Evolutionary conservation across 2,888 invertebrate genomes (phyloP), one percentile per base, ranked within the genome.

Genomic region (Phyto melanocephala): DNA sequence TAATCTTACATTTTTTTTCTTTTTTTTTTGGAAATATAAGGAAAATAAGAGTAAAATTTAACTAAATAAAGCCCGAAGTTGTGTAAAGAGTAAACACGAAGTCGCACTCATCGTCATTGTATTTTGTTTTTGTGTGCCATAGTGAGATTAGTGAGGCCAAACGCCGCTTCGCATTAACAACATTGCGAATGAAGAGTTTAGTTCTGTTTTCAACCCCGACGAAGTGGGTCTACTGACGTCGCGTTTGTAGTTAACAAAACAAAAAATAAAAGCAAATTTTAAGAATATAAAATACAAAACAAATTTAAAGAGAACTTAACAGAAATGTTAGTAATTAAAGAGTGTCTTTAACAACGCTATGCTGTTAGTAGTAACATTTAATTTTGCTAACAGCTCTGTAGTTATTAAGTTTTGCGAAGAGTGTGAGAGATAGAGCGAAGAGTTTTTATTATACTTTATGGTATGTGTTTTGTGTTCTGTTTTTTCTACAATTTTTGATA

Each of bases 201-300:
- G 86, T 86, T 86, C 85, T 86, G 85, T 85, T 85, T 86, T 79
- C 85, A 85, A 86, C 85, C 85, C 85, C 86, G 84, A 85, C 77
- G 83, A 85, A 80, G 80, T 81, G 84, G 83, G 81, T 81, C 67
- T 80, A 76, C 50, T 47, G 71, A 54, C 70, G 74, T 58, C 82
- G 82, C 82, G 79, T 82, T 67, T 79, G 45, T 77, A 52, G 75
- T 60, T 71, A 78, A 82, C 75, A 77, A 70, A 68, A 75, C 17
- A 65, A 63, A 58, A 80, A 65, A 63, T 24, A 68, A 35, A 52
- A 45, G 17, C 42, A 62, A 74, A 80, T 42, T 47, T 42, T 60
- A 54, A 76, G 67, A 78, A 78, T 74, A 42, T 60, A 35, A 63
- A 67, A 45, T 50, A 65, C 28, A 62, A 40, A 20, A 35, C 3